Conservation (phyloP, 2,113 vertebrate genomes). For the Malurus elegans region DNA sequence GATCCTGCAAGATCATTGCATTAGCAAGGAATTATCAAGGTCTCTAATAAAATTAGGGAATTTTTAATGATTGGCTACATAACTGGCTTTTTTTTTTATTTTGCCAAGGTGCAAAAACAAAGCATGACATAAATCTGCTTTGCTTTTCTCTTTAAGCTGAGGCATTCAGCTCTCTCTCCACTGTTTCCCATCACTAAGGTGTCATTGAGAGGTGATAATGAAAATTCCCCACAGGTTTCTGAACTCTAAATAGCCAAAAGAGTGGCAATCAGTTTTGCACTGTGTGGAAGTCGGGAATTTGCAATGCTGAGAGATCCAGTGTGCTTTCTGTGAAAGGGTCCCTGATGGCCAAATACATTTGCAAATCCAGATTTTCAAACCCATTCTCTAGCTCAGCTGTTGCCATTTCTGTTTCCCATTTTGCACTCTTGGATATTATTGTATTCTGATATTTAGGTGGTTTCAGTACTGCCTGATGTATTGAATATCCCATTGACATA, state of each 20-base stretch:
- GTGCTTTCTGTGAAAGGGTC: not conserved
- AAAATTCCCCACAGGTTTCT: constrained; percentile 32
- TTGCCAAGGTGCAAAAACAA: constrained; percentile 38
- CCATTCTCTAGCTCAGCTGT: not conserved
- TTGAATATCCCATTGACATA: not conserved
- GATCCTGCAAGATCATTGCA: not conserved
- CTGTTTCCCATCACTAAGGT: not conserved
- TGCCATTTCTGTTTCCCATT: not conserved
- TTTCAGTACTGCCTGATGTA: not conserved
- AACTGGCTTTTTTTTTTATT: constrained; percentile 33
- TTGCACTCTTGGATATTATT: not conserved
- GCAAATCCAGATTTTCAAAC: not conserved
- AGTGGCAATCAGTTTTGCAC: not conserved
- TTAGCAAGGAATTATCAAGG: constrained; percentile 41
- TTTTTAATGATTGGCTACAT: constrained; percentile 28
- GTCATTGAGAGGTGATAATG: constrained; percentile 2
- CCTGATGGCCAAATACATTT: not conserved
- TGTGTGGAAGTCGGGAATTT: not conserved
- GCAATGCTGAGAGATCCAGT: not conserved
- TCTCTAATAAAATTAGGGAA: constrained; percentile 38
- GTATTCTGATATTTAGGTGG: not conserved
- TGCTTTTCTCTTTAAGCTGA: constrained; percentile 20
- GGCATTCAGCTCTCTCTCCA: not conserved
- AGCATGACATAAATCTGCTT: constrained; percentile 17
- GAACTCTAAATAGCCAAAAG: not conserved